Percentiles rank a stretch among this genome's conserved stretches.
phyloP scores from a whole-genome alignment of 2,113 vertebrate genomes.

The Xerus inauris region DNA sequence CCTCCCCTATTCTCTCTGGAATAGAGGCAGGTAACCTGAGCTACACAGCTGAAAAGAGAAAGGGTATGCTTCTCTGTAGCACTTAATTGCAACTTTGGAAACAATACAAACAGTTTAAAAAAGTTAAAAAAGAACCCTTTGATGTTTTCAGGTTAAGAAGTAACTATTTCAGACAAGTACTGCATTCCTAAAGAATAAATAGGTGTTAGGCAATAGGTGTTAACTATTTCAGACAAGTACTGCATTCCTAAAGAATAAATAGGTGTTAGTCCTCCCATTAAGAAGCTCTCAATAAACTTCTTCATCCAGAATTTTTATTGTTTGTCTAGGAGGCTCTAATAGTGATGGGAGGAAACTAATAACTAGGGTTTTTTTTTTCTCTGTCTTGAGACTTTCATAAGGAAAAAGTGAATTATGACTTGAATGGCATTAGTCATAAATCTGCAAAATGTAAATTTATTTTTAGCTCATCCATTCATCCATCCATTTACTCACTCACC shows the following conservation, averaged over 20 bases:
- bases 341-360: not conserved
- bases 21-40: not conserved
- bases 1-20: not conserved
- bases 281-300: not conserved
- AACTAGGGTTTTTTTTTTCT: not conserved
- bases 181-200: not conserved
- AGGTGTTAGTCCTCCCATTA: not conserved
- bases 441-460: not conserved
- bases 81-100: not conserved
- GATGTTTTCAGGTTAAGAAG: not conserved
- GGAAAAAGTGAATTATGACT: conserved; percentile 10
- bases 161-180: not conserved
- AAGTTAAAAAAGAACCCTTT: not conserved
- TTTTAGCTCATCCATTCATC: not conserved
- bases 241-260: not conserved
- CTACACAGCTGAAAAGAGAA: not conserved
- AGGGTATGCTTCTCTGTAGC: not conserved
- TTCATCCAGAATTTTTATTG: conserved; percentile 12
- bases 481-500: not conserved
- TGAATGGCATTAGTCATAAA: not conserved
- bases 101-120: not conserved
- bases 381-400: not conserved
- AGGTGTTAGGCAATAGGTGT: not conserved
- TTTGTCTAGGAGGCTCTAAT: not conserved
- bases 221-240: not conserved